Evolutionary conservation across 2,797 vertebrate genomes (phyloP).

Genomic region (Acrossocheilus wenchowensis): DNA sequence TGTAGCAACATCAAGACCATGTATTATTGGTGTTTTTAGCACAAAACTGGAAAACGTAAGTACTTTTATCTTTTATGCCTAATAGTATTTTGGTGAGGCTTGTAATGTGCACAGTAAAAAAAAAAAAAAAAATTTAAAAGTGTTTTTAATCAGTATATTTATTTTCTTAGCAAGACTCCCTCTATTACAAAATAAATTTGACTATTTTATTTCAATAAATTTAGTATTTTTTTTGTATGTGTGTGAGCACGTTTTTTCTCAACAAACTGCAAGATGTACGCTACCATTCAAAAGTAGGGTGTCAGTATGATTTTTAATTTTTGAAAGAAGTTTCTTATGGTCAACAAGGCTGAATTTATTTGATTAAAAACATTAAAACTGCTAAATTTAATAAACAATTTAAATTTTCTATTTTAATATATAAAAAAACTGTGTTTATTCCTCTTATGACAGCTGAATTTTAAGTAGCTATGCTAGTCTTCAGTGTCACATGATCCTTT

Average conservation of each 20-base stretch:
- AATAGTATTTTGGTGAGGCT: not conserved
- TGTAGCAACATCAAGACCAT: not conserved
- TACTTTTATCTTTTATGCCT: not conserved
- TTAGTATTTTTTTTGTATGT: not conserved
- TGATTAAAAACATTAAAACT: not conserved
- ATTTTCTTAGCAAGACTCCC: not conserved
- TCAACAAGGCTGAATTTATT: not conserved
- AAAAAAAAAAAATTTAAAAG: too few species aligned
- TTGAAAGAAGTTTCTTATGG: not conserved
- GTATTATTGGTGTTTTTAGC: not conserved
- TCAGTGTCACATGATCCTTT: not conserved
- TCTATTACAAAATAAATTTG: not conserved
- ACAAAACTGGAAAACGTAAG: not conserved
- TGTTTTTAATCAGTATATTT: not conserved
- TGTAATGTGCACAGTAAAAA: not conserved
- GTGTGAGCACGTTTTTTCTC: not conserved
- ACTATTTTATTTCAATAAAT: too few species aligned
- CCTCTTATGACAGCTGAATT: not conserved
- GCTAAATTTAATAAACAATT: not conserved
- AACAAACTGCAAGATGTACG: not conserved
- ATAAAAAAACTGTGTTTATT: not conserved
- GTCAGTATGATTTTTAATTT: not conserved
- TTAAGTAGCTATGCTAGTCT: not conserved
- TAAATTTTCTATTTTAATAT: not conserved
- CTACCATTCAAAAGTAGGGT: not conserved